Base-by-base conservation (phyloP, 2,113 vertebrate species). In the Thryonomys swinderianus region DNA sequence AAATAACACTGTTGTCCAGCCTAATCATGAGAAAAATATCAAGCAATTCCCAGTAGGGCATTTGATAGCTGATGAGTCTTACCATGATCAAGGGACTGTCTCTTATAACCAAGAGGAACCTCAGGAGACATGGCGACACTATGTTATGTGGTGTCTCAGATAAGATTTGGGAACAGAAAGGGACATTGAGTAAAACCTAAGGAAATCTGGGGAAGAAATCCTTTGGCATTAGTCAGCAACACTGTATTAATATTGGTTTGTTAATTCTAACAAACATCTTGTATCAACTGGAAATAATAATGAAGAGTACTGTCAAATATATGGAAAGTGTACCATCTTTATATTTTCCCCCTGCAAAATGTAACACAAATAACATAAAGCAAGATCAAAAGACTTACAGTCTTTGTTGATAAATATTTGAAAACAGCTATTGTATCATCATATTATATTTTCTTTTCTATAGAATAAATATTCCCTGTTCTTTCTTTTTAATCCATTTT, bases 291-390 rank as follows among this genome's bases (percentile, higher is more conserved):
- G 74, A 67, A 18, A 37, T 67, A 34, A 30, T 69, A 66, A 20
- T 80, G 10, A 30, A 55, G 78, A 25, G 18, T 42, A 8, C 13
- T 34, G 1, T 11, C 17, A 82, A 61, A 48, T 82, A 16, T 18
- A 2, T 55, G n/a, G 20, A 55, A 80, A 25, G 3, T 20, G 17
- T 74, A 59, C 7, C 18, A 20, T 81, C 11, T 78, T 86, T 88
- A 14, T 0, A 32, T 48, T 20, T 73, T 93, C 95, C 73, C 71
- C 8, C 48, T 76, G 30, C 27, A 48, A 84, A 91, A 84, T 81
- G 40, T 67, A 57, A 88, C 90, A 73, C 71, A 51, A 74, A 74
- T 80, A 88, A 55, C 42, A 91, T 51, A 88, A 73, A 86, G 34
- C 7, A 96, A 59, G 2, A 64, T 21, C 45, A 85, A 89, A 42